Base-by-base conservation (phyloP, 2,797 vertebrate species). In the Poliocrania exsul region DNA sequence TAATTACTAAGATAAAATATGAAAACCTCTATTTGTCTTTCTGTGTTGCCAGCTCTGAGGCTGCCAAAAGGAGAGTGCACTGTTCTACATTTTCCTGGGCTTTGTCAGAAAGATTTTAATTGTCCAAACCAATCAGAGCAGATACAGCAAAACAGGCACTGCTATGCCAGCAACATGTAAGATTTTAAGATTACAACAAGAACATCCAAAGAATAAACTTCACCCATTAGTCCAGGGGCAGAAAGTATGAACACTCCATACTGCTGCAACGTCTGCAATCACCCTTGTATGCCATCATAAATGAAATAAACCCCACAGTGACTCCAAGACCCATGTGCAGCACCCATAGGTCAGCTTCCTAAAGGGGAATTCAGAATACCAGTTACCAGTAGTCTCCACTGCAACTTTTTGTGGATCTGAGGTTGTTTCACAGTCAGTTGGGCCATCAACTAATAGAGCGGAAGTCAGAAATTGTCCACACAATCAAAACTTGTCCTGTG, bases 1-100 rank as follows among this genome's bases (percentile, higher is more conserved):
- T 92, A 93, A 96, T 96, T 96, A 92, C 74, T 49, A 77, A 79
- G 92, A 90, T 75, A 95, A 94, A 95, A 90, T 77, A 94, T 33
- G 40, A 93, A 95, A 95, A 81, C 75, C 58, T 90, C 56, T 94
- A 72, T 88, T 95, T 90, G 77, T 92, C 89, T 95, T 95, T 69
- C 66, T 24, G 1, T 6, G 60, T 56, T 92, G 70, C 77, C 69
- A 94, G 57, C 28, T 47, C 54, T 47, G 75, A 23, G 33, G 58
- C 75, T 90, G 88, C 73, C 86, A 75, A 77, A 40, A 89, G 33
- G 24, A 84, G 44, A 4, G 23, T 13, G 62, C 25, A 6, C 81
- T 23, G 47, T 9, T 16, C 69, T 79, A 13, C 3, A 1, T 23
- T 72, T 80, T 75, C 77, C 49, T 3, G 2, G 70, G 77, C 33